Evolutionary conservation across 2,797 vertebrate species (phyloP), one percentile per base, ranked within the genome.

Genomic region (Gymnothorax reevesii): DNA sequence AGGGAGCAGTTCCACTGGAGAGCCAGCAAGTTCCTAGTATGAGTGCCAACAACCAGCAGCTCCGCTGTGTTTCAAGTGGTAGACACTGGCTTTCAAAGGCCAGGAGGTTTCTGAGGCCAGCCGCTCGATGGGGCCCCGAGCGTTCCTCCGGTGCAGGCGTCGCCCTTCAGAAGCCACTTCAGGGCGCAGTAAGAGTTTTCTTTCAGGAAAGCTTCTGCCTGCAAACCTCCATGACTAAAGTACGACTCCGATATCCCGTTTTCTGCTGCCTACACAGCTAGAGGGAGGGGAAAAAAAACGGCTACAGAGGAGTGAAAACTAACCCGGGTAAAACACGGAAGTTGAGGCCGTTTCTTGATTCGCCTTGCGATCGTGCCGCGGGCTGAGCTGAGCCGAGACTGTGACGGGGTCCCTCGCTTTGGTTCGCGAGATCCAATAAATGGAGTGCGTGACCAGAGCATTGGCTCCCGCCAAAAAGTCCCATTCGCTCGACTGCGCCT

Each of bases 171-270:
- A 73, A 80, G 90, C 93, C 91, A 91, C 90, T 92, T 94, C 93
- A 94, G 88, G 92, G 93, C 91, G 92, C 92, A 90, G 94, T 94
- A 95, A 95, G 95, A 95, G 92, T 90, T 92, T 94, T 95, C 94
- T 93, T 93, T 92, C 85, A 87, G 83, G 85, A 88, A 91, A 3
- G 83, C 86, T 91, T 92, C 89, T 90, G 90, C 86, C 89, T 89
- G 90, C 85, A 59, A 83, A 89, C 88, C 13, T 88, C 93, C 86
- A 62, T 94, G 94, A 95, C 94, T 93, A 94, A 95, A 90, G 92
- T 90, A 85, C 88, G 92, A 91, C 90, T 89, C 92, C 92, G 92
- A 89, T 91, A 92, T 93, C 92, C 86, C 90, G 90, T 92, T 93
- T 91, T 91, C 88, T 85, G 86, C 86, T 90, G 90, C 92, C 91